Evolutionary conservation across 2,797 vertebrate species (phyloP).

Genomic region (Pipistrellus pipistrellus): DNA sequence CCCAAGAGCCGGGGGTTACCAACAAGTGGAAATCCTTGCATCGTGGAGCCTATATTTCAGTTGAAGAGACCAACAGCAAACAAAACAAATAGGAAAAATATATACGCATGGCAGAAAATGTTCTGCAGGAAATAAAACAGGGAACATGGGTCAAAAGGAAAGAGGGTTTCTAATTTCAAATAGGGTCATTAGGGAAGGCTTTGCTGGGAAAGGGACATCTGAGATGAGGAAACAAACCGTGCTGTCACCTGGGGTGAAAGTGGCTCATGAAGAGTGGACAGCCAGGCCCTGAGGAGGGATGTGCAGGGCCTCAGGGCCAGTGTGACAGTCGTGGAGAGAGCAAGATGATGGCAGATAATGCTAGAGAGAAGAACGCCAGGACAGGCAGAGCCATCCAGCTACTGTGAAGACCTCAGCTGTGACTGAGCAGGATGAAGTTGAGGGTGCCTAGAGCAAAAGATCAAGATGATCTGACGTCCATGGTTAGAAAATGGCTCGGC

Average conservation of each 20-base stretch:
- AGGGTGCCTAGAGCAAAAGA: not conserved
- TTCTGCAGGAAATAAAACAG: not conserved
- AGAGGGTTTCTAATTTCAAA: not conserved
- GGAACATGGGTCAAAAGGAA: not conserved
- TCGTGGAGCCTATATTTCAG: not conserved
- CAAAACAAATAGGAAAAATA: not conserved
- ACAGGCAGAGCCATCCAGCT: not conserved
- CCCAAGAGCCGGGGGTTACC: not conserved
- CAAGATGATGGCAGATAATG: not conserved
- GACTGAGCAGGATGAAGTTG: not conserved
- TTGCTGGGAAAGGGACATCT: not conserved
- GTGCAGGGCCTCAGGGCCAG: not conserved
- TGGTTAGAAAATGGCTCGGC: not conserved
- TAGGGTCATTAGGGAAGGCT: not conserved
- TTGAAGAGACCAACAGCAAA: not conserved
- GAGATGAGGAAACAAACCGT: not conserved
- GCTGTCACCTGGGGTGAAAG: not conserved
- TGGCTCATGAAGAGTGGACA: not conserved
- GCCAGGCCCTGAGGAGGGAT: not conserved
- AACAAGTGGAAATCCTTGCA: not conserved
- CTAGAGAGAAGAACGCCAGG: not conserved
- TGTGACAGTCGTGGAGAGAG: too few relatives aligned
- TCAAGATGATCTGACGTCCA: not conserved
- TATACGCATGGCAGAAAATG: not conserved
- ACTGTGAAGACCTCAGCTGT: not conserved